Evolutionary conservation across 1,140 invertebrate genomes (phyloP).

Genomic region (Cydia pomonella): DNA sequence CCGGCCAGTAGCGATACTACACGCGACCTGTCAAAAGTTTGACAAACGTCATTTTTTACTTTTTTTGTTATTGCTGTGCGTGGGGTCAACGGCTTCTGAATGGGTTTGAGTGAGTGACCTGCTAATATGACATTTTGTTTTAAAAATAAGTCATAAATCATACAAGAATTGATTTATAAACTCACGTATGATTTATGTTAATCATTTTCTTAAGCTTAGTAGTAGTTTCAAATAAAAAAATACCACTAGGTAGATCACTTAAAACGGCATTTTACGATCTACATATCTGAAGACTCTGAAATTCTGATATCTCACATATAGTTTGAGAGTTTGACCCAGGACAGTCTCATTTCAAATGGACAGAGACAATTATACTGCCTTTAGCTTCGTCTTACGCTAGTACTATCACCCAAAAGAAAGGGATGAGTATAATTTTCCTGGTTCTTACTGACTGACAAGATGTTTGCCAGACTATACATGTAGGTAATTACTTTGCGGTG

Average conservation of each 20-base stretch:
- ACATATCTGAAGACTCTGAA: not conserved
- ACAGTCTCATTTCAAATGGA: no score
- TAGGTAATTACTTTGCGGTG: not conserved
- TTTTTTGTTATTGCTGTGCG: constrained; percentile 34
- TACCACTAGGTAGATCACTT: not conserved
- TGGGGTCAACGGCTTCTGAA: constrained; percentile 37
- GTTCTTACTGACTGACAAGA: no score
- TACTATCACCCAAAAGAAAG: no score
- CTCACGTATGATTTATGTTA: not conserved
- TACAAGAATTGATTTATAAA: not conserved
- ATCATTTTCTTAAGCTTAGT: not conserved
- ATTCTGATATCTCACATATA: no score
- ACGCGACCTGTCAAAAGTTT: constrained; percentile 47
- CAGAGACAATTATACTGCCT: no score
- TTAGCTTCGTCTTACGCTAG: no score
- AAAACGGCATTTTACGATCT: not conserved
- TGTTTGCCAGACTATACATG: no score
- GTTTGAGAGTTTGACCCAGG: no score
- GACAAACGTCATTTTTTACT: constrained; percentile 37
- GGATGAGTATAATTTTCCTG: no score
- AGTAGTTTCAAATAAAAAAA: no score
- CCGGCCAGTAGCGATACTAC: constrained; percentile 57
- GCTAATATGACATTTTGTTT: constrained; percentile 27
- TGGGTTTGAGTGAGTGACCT: constrained; percentile 8
- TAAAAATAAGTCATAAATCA: constrained; percentile 24